Percentiles rank a stretch among this genome's conserved stretches.
Evolutionary conservation across 2,797 vertebrate genomes (phyloP).

Genomic region (Amniataba percoides): DNA sequence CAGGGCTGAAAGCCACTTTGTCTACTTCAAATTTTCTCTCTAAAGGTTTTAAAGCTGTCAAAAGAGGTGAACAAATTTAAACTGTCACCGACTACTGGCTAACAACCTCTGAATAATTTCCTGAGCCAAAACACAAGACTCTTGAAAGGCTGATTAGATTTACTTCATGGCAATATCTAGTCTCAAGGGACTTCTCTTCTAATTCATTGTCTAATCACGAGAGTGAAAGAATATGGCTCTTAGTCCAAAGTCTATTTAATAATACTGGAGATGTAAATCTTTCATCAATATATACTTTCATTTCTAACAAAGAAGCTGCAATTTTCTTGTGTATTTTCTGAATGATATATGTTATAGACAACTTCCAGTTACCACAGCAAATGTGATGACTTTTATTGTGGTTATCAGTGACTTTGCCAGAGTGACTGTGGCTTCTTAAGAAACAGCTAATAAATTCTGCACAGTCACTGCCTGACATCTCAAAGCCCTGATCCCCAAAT

Average conservation of each 20-base stretch:
- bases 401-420: too few species aligned
- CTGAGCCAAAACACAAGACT: not conserved
- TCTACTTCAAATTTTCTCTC: conserved; percentile 18
- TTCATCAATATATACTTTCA: not conserved
- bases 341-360: too few species aligned
- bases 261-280: not conserved
- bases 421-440: too few species aligned
- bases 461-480: not conserved
- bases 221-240: not conserved
- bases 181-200: not conserved
- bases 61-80: conserved; percentile 35
- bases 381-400: too few species aligned
- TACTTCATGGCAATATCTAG: not conserved
- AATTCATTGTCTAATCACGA: not conserved
- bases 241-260: not conserved
- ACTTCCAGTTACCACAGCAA: too few species aligned
- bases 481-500: not conserved
- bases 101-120: conserved; percentile 16
- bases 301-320: not conserved
- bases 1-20: conserved; percentile 17
- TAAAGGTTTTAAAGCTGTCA: conserved; percentile 35
- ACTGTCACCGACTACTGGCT: conserved; percentile 13
- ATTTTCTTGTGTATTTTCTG: too few species aligned
- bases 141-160: not conserved
- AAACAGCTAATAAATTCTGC: too few species aligned